These are phyloP conservation scores for Tuberolachnus salignus DNA, from an alignment of 2,888 invertebrate genomes.

Conservation along the genomic window DNA sequence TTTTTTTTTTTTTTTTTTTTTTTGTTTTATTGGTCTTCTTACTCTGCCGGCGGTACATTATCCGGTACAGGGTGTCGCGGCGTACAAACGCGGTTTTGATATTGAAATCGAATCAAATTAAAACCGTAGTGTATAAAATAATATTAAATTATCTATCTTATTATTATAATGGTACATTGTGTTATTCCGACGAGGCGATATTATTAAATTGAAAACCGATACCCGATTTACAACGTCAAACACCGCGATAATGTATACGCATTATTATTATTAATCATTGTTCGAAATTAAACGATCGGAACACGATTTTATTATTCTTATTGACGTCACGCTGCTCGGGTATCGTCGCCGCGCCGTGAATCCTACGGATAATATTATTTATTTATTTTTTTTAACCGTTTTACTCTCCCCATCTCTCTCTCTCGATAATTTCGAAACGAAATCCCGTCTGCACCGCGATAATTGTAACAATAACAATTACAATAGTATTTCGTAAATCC, in stretches of 20 bases:
- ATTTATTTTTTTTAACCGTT: no score
- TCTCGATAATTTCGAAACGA: neutral
- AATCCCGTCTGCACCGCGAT: no score
- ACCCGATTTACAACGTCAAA: neutral
- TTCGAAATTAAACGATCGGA: slow-evolving; percentile 3
- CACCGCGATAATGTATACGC: no score
- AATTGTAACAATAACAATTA: no score
- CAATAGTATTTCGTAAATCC: no score
- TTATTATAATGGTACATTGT: slow-evolving; percentile 7
- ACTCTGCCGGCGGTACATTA: neutral
- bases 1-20: no score
- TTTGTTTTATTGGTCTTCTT: no score
- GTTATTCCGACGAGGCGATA: neutral
- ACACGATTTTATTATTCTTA: neutral
- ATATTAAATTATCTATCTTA: neutral
- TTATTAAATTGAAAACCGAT: neutral
- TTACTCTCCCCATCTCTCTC: neutral
- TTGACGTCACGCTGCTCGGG: neutral
- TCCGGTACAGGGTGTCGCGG: slow-evolving; percentile 24
- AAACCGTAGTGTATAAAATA: neutral
- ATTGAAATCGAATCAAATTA: neutral
- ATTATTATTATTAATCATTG: slow-evolving; percentile 19
- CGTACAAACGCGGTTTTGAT: neutral
- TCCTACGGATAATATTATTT: no score
- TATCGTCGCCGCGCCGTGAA: neutral